Percentiles rank a stretch among this genome's conserved stretches.
Evolutionary conservation across 2,113 vertebrate genomes (phyloP).

Genomic region (Miniopterus natalensis): DNA sequence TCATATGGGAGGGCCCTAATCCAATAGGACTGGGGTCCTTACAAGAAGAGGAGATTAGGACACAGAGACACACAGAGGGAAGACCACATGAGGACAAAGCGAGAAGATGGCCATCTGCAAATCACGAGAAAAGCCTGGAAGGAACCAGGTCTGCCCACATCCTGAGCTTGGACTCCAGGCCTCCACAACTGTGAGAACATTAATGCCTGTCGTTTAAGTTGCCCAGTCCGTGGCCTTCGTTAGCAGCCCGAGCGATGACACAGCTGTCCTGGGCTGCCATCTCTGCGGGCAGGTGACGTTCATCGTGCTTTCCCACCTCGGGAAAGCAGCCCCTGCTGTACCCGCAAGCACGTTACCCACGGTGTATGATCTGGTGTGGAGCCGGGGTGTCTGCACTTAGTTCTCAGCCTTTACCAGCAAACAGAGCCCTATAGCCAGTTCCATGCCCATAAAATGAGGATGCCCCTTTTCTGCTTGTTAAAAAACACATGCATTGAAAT

Average conservation of each 20-base stretch:
- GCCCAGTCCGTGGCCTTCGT: no score
- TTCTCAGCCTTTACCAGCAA: not conserved
- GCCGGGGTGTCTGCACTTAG: rapidly evolving
- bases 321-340: not conserved
- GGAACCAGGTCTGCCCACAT: not conserved
- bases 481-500: not conserved
- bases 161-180: not conserved
- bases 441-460: not conserved
- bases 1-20: no score
- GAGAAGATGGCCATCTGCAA: rapidly evolving
- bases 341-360: no score
- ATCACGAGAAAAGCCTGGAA: not conserved
- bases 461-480: not conserved
- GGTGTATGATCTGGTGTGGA: not conserved
- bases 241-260: not conserved
- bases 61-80: no score
- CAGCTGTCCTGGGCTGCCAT: not conserved
- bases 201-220: no score
- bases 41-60: not conserved
- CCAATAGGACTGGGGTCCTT: not conserved
- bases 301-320: rapidly evolving
- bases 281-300: not conserved
- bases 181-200: not conserved
- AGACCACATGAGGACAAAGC: no score
- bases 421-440: not conserved